Evolutionary conservation across 2,113 vertebrate species (phyloP), one percentile per base, ranked within the genome.

Genomic region (Grammomys dolichurus): DNA sequence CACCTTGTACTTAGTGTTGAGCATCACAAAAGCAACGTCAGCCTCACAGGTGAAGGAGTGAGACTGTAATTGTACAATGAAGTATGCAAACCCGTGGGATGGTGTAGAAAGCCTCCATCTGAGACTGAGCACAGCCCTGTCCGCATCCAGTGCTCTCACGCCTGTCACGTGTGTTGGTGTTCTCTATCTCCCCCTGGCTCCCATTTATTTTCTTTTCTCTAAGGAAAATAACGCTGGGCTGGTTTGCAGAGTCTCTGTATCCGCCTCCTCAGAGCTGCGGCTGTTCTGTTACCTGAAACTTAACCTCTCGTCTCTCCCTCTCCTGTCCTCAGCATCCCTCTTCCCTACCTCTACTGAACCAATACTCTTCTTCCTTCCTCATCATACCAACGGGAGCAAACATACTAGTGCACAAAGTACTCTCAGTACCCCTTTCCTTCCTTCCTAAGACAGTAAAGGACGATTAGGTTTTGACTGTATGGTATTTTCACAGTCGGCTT

Each of bases 11-110:
- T 99, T 26, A 87, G 93, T 0, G 97, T 99, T 93, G 99, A 99
- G 89, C 98, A 99, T 77, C 99, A 99, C 94, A 99, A 99, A 98
- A 99, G 99, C 98, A 99, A 98, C 91, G 98, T 99, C 92, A 99
- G 99, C 94, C 99, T 99, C 89, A 98, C 98, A 7, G 98, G 98
- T 99, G 56, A 98, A 98, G 93, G 96, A 92, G 36, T 98, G 94
- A 98, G 93, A 33, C 43, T 93, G 40, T 91, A 70, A 63, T 69
- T 36, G 40, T 63, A 77, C 70, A 36, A 33, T 46, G 51, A 17
- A 22, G 65, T 70, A 11, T 84, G 76, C 86, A 94, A 82, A 43
- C 46, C 60, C 54, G 96, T 94, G 43, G 84, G 91, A 80, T 51
- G 65, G 65, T 12, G 26, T 4, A 67, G 65, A 67, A 31, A 31